phyloP scores from a whole-genome alignment of 2,797 vertebrate genomes.

The Diceros bicornis region DNA sequence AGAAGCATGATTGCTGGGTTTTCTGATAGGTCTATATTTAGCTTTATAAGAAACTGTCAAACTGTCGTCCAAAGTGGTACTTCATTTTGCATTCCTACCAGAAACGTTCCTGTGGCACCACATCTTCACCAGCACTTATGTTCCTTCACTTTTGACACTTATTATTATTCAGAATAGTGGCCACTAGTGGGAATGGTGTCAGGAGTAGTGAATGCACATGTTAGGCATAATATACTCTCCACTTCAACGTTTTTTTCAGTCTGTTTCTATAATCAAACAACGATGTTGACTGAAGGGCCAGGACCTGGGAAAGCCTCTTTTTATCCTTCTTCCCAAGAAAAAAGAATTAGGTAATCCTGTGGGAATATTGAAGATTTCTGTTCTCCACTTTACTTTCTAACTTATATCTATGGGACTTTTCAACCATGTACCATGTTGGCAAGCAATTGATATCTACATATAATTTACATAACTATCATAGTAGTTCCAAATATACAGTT shows the following conservation, averaged over 20 bases:
- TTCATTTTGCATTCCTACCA: background rate
- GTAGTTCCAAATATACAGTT: background rate
- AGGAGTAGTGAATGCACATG: background rate
- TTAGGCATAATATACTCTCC: background rate
- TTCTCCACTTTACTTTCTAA: background rate
- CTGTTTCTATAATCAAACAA: background rate
- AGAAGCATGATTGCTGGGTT: background rate
- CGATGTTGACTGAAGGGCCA: background rate
- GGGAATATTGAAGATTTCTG: background rate
- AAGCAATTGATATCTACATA: background rate
- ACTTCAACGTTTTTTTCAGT: background rate
- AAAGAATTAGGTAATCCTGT: background rate
- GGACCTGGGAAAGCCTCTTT: background rate
- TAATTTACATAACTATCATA: background rate
- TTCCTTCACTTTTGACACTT: background rate
- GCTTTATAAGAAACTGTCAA: background rate
- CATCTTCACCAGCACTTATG: background rate
- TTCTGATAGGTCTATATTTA: background rate
- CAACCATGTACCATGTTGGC: background rate
- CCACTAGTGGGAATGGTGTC: background rate
- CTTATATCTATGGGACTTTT: background rate
- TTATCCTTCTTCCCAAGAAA: background rate
- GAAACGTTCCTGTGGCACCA: background rate
- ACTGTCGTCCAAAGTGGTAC: background rate
- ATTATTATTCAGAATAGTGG: background rate